Base-by-base conservation (phyloP, 2,888 invertebrate species). In the Leptura quadrifasciata region DNA sequence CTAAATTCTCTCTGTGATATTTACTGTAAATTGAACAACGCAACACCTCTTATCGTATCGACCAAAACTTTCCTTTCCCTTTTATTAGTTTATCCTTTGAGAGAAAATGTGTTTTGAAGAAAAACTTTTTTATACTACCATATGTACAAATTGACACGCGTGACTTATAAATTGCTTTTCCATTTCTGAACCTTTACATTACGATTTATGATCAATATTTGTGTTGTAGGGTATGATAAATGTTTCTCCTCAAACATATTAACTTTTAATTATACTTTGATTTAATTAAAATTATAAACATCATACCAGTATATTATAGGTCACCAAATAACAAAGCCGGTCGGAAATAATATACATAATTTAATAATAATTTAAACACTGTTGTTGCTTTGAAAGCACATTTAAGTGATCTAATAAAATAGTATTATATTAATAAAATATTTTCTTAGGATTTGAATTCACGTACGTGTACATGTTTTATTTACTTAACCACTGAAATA, bases 41-140 rank as follows among this genome's bases (percentile, higher is more conserved):
- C 18, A 67, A 65, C 24, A 52, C 67, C 54, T 54, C 35, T 63
- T 67, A 67, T 67, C 54, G 54, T 54, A 54, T 24, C 67, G 24
- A 54, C 21, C 54, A 55, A 54, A 67, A 67, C 39, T 54, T 54
- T 27, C 54, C 24, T 67, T 52, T 67, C 31, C 21, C 24, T 67
- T 54, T 67, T 67, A 67, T 67, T 67, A 67, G 54, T 67, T 67
- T 31, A 54, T 54, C 67, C 54, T 67, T 67, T 54, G 67, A 63
- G 20, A 54, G 27, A 67, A 67, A 55, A 55, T 54, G 52, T 67
- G 65, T 65, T 47, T 24, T 54, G 54, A 55, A 54, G 31, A 27
- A 24, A 67, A 67, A 65, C 4, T 15, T 67, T 67, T 67, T 65
- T 67, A 58, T 58, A 6, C 47, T 47, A 47, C 47, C 47, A 47